phyloP scores from a whole-genome alignment of 2,797 vertebrate species.

The Leptatherina wallacei region DNA sequence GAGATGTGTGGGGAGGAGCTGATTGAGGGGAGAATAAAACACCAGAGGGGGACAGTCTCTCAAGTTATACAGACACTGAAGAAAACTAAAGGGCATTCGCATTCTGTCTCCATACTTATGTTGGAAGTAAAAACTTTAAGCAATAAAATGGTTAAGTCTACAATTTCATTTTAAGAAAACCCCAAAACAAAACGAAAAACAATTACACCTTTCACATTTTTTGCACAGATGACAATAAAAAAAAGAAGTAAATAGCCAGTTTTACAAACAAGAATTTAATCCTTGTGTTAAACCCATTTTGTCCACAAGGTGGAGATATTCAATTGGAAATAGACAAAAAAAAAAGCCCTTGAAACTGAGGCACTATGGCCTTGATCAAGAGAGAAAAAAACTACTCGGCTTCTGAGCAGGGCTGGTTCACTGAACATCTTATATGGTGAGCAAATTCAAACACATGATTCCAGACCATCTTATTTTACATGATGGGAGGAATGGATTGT shows the following conservation, averaged over 20 bases:
- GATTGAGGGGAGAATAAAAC: slow-evolving; percentile 27
- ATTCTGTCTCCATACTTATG: not conserved
- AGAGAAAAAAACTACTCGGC: too few species aligned
- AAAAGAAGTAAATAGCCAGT: not conserved
- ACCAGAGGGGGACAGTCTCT: slow-evolving; percentile 10
- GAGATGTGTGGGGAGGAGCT: slow-evolving; percentile 54
- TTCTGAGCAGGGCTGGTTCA: too few species aligned
- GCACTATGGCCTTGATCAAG: not conserved
- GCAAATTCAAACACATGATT: too few species aligned
- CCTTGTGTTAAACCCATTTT: slow-evolving; percentile 14
- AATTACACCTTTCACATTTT: not conserved
- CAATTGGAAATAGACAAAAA: slow-evolving; percentile 20
- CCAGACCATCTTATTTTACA: too few species aligned
- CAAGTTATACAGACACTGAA: not conserved
- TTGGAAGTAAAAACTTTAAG: not conserved
- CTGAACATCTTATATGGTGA: too few species aligned
- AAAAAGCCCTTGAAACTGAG: not conserved
- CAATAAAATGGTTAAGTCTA: not conserved
- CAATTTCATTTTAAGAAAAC: not conserved
- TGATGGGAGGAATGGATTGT: too few species aligned
- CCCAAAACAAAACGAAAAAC: not conserved
- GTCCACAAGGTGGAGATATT: slow-evolving; percentile 70
- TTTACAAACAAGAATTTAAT: not conserved
- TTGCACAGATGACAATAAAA: not conserved
- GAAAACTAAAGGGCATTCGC: too few species aligned